These are phyloP conservation scores for Pseudachorutes palmiensis DNA, from an alignment of 1,140 invertebrate species.

Conservation along the genomic window DNA sequence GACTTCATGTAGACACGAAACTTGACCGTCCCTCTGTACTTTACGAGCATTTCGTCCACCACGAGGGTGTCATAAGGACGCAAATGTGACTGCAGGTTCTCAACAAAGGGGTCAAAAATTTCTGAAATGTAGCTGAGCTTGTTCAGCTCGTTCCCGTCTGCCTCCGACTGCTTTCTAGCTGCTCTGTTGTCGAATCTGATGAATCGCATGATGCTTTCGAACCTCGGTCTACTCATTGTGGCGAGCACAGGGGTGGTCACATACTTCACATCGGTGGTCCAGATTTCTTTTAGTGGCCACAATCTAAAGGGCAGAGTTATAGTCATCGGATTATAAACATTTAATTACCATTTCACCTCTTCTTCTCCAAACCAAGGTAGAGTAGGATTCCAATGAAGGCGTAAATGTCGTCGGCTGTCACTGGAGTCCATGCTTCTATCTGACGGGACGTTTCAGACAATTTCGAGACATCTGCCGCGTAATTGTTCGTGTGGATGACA, in stretches of 20 bases:
- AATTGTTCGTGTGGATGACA: not conserved
- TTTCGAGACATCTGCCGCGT: not conserved
- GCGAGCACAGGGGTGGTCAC: not conserved
- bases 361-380: not conserved
- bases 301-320: no score
- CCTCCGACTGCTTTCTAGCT: not conserved
- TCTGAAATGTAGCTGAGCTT: not conserved
- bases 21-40: not conserved
- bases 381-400: slow-evolving; percentile 1
- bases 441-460: not conserved
- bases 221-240: not conserved
- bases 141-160: not conserved
- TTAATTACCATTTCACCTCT: no score
- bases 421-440: not conserved
- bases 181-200: not conserved
- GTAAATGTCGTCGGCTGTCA: not conserved
- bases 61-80: not conserved
- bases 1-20: slow-evolving; percentile 20
- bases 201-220: not conserved
- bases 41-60: slow-evolving; percentile 11
- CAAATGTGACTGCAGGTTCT: not conserved
- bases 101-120: not conserved
- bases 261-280: not conserved
- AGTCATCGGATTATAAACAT: not conserved
- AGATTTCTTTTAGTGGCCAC: not conserved